These are phyloP conservation scores for Ophion costatus DNA, from an alignment of 2,888 invertebrate genomes.

Conservation along the genomic window DNA sequence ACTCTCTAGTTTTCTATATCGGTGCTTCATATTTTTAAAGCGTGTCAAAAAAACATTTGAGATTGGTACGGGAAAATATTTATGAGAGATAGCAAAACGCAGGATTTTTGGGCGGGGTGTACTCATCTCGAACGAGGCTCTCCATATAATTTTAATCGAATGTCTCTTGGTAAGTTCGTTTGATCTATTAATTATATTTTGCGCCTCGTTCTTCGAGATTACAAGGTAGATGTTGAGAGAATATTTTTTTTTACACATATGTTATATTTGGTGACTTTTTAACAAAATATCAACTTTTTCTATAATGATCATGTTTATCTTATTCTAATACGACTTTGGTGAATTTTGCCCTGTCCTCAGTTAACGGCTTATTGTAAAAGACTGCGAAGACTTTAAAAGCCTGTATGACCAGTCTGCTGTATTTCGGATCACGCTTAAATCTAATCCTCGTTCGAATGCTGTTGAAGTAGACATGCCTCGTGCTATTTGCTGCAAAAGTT, in stretches of 20 bases:
- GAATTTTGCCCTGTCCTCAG: too few species aligned
- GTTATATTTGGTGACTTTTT: conserved; percentile 5
- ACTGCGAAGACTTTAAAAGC: too few species aligned
- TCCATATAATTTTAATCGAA: conserved; percentile 53
- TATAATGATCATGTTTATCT: neutral
- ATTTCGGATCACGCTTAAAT: too few species aligned
- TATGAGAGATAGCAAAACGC: neutral
- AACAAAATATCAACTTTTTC: conserved; percentile 11
- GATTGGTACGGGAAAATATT: conserved; percentile 14
- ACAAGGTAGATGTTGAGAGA: conserved; percentile 48
- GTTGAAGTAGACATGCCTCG: neutral
- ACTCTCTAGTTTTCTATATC: too few species aligned
- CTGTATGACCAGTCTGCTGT: too few species aligned
- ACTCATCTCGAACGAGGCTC: conserved; percentile 50
- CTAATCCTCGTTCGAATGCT: too few species aligned
- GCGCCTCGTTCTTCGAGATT: conserved; percentile 46
- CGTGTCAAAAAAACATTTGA: neutral
- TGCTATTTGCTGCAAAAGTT: neutral
- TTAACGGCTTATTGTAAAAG: too few species aligned
- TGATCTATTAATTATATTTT: conserved; percentile 51
- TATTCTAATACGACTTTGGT: too few species aligned
- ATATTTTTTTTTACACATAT: conserved; percentile 18
- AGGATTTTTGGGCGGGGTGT: conserved; percentile 28
- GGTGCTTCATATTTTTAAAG: too few species aligned
- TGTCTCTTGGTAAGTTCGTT: conserved; percentile 46